Percentiles rank a stretch among this genome's conserved stretches.
These are phyloP conservation scores for Lissocephala sabroskyi DNA, from an alignment of 2,888 invertebrate genomes.

Conservation along the genomic window DNA sequence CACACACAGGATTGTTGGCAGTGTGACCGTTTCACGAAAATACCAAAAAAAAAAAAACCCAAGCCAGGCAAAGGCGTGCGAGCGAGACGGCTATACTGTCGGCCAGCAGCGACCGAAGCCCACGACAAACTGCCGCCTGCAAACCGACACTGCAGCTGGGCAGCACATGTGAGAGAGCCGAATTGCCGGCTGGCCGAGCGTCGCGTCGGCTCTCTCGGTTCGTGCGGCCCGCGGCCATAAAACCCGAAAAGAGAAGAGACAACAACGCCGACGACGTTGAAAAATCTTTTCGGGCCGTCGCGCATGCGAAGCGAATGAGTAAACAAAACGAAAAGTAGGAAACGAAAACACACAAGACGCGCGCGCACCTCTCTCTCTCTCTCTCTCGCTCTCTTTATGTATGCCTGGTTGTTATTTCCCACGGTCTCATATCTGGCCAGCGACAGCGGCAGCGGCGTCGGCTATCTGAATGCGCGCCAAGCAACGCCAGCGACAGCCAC, in stretches of 20 bases:
- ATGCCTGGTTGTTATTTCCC: slow-evolving; percentile 71
- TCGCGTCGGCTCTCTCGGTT: too few species aligned
- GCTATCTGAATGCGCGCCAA: slow-evolving; percentile 44
- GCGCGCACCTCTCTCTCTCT: slow-evolving; percentile 1
- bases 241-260: slow-evolving; percentile 1
- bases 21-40: too few species aligned
- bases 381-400: too few species aligned
- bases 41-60: too few species aligned
- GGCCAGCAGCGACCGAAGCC: too few species aligned
- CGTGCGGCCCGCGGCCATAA: neutral
- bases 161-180: slow-evolving; percentile 54
- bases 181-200: too few species aligned
- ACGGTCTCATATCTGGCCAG: slow-evolving; percentile 72
- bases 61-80: too few species aligned
- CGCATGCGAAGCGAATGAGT: slow-evolving; percentile 47
- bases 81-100: too few species aligned
- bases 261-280: slow-evolving; percentile 11
- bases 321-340: slow-evolving; percentile 55
- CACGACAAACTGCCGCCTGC: neutral
- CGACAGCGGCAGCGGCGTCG: slow-evolving; percentile 28
- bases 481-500: slow-evolving; percentile 19
- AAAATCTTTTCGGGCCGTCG: slow-evolving; percentile 7
- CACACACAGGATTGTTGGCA: too few species aligned
- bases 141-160: slow-evolving; percentile 51
- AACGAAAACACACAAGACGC: slow-evolving; percentile 43